Base-by-base conservation (phyloP, 2,113 vertebrate genomes). In the Solea senegalensis region DNA sequence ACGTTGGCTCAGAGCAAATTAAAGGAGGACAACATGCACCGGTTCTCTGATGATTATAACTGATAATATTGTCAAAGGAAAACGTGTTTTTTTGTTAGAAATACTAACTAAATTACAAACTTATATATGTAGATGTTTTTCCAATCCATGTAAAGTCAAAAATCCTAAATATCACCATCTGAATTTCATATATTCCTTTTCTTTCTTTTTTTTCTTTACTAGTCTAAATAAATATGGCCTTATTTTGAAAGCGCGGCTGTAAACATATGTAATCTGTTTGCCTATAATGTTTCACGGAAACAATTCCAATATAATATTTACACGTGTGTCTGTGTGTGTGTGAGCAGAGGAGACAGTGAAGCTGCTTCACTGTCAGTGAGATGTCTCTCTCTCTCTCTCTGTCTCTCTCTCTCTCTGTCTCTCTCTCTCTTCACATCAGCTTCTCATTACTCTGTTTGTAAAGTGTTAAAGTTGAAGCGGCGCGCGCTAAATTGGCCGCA, bases 381-480 rank as follows among this genome's bases (percentile, higher is more conserved):
- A 21, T 21, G 21, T 21, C 21, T 21, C 21, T 21, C 21, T 21
- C 21, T 21, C 34, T 34, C 34, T 34, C 34, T 34, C 3, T 34
- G 0, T 34, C 34, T 4, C 34, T 34, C 34, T 4, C 34, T 34
- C 34, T 4, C 34, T 34, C 34, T 4, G 3, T 21, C 43, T 44
- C 43, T 44, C 43, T 14, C 44, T 51, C 34, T 44, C 51, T 44
- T 28, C 26, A 7, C 55, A 14, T 26, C 40, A 21, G 65, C 57
- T 63, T 71, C 67, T 13, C 65, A 52, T 65, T 13, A 55, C 49
- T 45, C 57, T 82, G 46, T 65, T 39, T 72, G 61, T 65, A 1
- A 64, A 74, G 61, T 46, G 58, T 41, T 65, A 5, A 65, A 81
- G 71, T 63, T 69, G 71, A 63, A 78, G 67, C 81, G 65, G 40